A percentile compares a stretch with the other conserved stretches of the same genome.
Evolutionary conservation across 2,113 vertebrate genomes (phyloP).

Genomic region (Pseudopipra pipra): DNA sequence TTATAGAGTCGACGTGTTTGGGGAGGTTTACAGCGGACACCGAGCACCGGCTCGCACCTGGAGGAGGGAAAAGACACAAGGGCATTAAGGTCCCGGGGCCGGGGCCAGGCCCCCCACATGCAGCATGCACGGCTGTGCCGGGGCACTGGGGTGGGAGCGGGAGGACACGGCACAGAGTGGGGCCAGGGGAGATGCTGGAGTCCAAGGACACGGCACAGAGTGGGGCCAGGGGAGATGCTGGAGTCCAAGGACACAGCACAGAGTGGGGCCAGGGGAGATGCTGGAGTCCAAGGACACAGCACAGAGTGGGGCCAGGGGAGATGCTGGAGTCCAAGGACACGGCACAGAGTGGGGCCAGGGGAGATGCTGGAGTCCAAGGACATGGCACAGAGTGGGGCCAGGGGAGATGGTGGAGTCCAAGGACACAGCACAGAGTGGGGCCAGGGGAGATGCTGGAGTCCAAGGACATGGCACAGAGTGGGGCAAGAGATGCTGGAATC

Average conservation of each 20-base stretch:
- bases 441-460: not conserved
- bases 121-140: constrained; percentile 41
- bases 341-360: no score
- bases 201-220: rapidly evolving
- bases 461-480: rapidly evolving
- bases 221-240: not conserved
- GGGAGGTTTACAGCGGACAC: constrained; percentile 98
- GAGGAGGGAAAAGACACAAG: constrained; percentile 85
- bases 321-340: not conserved
- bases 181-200: not conserved
- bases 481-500: not conserved
- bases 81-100: constrained; percentile 72
- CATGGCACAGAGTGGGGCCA: not conserved
- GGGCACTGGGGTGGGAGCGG: not conserved
- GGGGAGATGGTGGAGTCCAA: not conserved
- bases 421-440: not conserved
- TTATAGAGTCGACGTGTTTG: constrained; percentile 98
- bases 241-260: not conserved
- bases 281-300: rapidly evolving
- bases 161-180: not conserved
- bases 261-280: not conserved
- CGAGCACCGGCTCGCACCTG: constrained; percentile 97
- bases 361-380: not conserved
- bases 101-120: constrained; percentile 23
- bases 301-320: not conserved